Evolutionary conservation across 2,888 invertebrate genomes (phyloP).

Genomic region (Melanophora roralis): DNA sequence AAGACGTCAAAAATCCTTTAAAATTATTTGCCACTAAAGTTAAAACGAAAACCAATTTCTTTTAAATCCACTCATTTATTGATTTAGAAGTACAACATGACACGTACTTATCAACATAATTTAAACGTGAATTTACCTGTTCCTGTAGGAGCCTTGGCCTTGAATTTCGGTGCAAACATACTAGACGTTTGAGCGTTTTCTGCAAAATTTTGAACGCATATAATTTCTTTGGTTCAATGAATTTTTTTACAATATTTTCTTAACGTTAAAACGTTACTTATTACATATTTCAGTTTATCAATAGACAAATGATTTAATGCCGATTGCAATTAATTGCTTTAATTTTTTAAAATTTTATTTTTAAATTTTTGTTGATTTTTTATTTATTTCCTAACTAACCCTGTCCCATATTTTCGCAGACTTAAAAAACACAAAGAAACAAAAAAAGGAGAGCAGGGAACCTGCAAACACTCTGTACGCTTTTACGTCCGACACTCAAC

Average conservation of each 20-base stretch:
- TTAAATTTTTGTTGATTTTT: conserved; percentile 8
- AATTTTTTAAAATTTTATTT: neutral
- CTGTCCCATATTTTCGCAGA: conserved; percentile 75
- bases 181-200: conserved; percentile 78
- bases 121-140: conserved; percentile 70
- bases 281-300: neutral
- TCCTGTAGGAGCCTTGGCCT: conserved; percentile 83
- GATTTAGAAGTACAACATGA: neutral
- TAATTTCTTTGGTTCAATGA: conserved; percentile 8
- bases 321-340: neutral
- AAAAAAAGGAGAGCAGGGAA: conserved; percentile 42
- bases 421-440: conserved; percentile 47
- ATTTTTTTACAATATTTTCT: neutral
- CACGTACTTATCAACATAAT: too few relatives aligned
- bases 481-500: conserved; percentile 74
- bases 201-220: conserved; percentile 77
- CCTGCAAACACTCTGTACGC: conserved; percentile 65
- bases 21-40: too few relatives aligned
- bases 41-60: too few relatives aligned
- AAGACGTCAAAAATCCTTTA: too few relatives aligned
- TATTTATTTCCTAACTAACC: conserved; percentile 72
- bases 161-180: conserved; percentile 89
- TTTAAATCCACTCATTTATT: too few relatives aligned
- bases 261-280: conserved; percentile 6
- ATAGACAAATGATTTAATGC: too few relatives aligned